A percentile compares a stretch with the other conserved stretches of the same genome.
Evolutionary conservation across 2,797 vertebrate genomes (phyloP).

Genomic region (Nannoperca obscura): DNA sequence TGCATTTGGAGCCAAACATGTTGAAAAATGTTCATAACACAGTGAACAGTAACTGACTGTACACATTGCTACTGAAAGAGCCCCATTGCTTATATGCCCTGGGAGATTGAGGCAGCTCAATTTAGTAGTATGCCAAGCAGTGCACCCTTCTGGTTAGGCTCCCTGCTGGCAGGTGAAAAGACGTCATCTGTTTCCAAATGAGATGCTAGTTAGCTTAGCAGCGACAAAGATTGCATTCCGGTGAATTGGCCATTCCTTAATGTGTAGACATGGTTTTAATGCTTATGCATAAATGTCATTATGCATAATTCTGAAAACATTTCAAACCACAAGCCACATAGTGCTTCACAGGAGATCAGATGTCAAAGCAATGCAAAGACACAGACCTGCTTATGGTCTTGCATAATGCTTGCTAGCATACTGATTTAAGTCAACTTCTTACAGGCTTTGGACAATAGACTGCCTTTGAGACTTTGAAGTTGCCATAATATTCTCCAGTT

Average conservation of each 20-base stretch:
- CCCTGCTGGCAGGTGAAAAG: neutral
- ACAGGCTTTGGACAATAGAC: neutral
- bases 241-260: neutral
- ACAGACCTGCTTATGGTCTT: neutral
- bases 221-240: neutral
- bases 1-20: neutral
- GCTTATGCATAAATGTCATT: neutral
- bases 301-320: neutral
- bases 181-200: neutral
- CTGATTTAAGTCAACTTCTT: neutral
- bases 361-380: neutral
- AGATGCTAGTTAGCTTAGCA: neutral
- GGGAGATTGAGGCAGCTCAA: neutral
- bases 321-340: neutral
- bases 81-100: neutral
- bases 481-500: neutral
- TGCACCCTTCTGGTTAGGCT: neutral
- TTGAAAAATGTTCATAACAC: conserved; percentile 1
- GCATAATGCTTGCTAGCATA: neutral
- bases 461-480: neutral
- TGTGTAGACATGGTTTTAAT: neutral
- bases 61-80: neutral
- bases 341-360: neutral
- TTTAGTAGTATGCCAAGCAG: neutral
- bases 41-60: neutral